Percentiles rank a stretch among this genome's conserved stretches.
These are phyloP conservation scores for Ataeniobius toweri DNA, from an alignment of 2,797 vertebrate genomes.

Conservation along the genomic window DNA sequence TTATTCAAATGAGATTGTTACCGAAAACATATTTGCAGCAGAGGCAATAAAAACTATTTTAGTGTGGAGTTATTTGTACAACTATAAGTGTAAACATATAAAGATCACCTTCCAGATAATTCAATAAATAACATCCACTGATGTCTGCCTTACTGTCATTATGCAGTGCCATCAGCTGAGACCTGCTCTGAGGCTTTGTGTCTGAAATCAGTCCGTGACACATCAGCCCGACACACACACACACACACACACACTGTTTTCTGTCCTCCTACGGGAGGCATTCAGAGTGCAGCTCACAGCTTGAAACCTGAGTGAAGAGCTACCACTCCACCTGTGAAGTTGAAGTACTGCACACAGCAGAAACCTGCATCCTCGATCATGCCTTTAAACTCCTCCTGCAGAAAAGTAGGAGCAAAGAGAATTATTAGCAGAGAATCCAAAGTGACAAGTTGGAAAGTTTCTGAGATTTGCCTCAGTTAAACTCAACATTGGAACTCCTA, in stretches of 20 bases:
- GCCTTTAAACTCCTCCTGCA: slow-evolving; percentile 89
- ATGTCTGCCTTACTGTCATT: slow-evolving; percentile 8
- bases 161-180: not conserved
- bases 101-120: not conserved
- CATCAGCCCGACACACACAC: slow-evolving; percentile 6
- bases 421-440: not conserved
- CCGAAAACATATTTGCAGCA: not conserved
- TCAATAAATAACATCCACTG: slow-evolving; percentile 18
- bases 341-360: slow-evolving; percentile 85
- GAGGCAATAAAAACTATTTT: not conserved
- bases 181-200: slow-evolving; percentile 6
- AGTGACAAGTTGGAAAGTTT: not conserved
- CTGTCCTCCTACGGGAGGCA: not conserved
- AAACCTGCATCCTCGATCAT: slow-evolving; percentile 95
- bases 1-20: slow-evolving; percentile 16
- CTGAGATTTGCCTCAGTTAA: not conserved
- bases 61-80: not conserved
- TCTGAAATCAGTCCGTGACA: not conserved
- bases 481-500: not conserved
- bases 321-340: slow-evolving; percentile 88
- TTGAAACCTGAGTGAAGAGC: slow-evolving; percentile 98
- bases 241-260: not conserved
- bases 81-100: not conserved
- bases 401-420: slow-evolving; percentile 22
- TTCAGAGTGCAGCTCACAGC: slow-evolving; percentile 74